These are phyloP conservation scores for Phoenicopterus ruber DNA, from an alignment of 2,113 vertebrate species.

Conservation along the genomic window DNA sequence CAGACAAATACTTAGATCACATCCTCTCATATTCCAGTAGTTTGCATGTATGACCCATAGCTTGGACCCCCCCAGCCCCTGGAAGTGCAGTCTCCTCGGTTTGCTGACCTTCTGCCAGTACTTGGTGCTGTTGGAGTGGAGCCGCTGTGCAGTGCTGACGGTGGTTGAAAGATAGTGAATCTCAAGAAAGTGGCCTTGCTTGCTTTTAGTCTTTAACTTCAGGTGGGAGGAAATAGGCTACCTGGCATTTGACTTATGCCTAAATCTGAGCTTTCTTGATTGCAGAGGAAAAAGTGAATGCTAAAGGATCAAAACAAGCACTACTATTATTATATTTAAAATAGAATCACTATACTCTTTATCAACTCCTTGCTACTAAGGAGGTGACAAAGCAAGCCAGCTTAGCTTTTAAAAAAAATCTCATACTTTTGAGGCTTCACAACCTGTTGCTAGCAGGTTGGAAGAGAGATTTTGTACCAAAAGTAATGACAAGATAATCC, in stretches of 20 bases:
- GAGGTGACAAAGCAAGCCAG: neutral
- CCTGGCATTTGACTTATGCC: neutral
- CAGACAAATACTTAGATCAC: neutral
- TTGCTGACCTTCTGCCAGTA: neutral
- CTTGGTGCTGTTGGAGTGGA: neutral
- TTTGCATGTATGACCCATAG: neutral
- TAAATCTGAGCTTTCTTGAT: neutral
- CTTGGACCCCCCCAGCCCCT: neutral
- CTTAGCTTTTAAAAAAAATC: neutral
- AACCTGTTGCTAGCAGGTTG: neutral
- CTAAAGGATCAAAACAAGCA: neutral
- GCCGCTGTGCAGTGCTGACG: neutral
- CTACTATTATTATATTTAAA: neutral
- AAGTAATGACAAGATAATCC: neutral
- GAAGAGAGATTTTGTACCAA: neutral
- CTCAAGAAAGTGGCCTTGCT: neutral
- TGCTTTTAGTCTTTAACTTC: neutral
- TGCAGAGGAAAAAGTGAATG: neutral
- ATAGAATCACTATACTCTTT: neutral
- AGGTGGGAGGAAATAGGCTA: fast-evolving
- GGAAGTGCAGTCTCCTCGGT: fast-evolving
- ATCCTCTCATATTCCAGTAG: neutral
- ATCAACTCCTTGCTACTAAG: neutral
- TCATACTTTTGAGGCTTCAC: neutral
- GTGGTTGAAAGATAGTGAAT: neutral